phyloP scores from a whole-genome alignment of 2,888 invertebrate genomes.

The Thera britannica region DNA sequence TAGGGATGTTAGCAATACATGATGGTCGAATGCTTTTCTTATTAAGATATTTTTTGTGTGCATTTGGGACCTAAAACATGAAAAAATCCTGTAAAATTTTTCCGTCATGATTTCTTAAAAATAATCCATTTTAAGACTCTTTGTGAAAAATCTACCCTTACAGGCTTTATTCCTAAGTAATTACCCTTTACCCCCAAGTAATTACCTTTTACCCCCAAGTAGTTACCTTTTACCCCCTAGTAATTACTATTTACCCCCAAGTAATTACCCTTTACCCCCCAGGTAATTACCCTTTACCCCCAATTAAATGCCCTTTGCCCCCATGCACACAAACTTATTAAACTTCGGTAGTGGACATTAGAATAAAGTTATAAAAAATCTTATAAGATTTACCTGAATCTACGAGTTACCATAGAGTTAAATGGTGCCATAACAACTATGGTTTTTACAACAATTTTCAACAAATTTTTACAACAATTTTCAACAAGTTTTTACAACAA shows the following conservation, averaged over 20 bases:
- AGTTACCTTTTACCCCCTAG: background rate
- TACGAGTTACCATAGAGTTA: conserved; percentile 79
- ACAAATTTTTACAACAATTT: conserved; percentile 16
- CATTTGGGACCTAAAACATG: conserved; percentile 24
- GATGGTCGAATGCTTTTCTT: conserved; percentile 73
- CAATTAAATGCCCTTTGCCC: background rate
- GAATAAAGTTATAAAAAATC: conserved; percentile 33
- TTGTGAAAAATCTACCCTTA: background rate
- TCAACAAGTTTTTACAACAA: conserved; percentile 23
- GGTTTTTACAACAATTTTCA: conserved; percentile 49
- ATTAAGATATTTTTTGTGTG: conserved; percentile 36
- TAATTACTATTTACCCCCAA: no score
- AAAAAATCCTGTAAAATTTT: background rate
- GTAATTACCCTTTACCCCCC: no score
- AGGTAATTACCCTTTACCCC: no score
- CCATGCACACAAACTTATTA: conserved; percentile 34
- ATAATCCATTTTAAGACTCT: no score
- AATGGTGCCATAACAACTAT: conserved; percentile 78
- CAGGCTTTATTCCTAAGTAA: background rate
- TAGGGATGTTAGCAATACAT: conserved; percentile 80
- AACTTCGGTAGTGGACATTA: conserved; percentile 56
- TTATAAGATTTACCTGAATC: conserved; percentile 63
- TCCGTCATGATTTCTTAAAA: no score
- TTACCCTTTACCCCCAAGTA: background rate
- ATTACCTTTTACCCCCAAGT: conserved; percentile 17